Evolutionary conservation across 2,888 invertebrate species (phyloP).

Genomic region (Drosophila nr. fundita): DNA sequence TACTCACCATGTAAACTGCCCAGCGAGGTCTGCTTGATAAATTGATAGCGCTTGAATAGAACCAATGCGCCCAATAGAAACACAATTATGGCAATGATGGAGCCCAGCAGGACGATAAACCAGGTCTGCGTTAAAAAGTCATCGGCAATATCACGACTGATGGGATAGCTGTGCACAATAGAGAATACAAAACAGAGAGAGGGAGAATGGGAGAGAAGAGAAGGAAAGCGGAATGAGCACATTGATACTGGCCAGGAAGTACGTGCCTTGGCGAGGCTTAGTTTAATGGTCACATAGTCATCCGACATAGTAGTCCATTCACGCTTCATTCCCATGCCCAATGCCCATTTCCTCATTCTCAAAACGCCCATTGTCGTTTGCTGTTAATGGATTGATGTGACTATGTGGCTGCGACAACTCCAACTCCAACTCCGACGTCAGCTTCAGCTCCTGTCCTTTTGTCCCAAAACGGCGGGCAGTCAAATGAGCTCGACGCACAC

Average conservation of each 20-base stretch:
- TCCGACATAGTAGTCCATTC: conserved; percentile 23
- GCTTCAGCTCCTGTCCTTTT: conserved; percentile 29
- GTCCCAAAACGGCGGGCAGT: conserved; percentile 61
- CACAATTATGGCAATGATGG: conserved; percentile 93
- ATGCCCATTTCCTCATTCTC: conserved; percentile 9
- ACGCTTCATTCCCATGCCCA: conserved; percentile 8
- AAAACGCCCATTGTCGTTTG: conserved; percentile 73
- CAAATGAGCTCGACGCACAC: conserved; percentile 65
- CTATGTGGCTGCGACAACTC: conserved; percentile 26
- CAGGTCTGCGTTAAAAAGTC: conserved; percentile 94
- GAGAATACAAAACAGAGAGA: conserved; percentile 19
- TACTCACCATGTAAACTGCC: conserved; percentile 86
- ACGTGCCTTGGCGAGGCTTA: conserved; percentile 73
- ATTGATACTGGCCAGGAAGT: conserved; percentile 55
- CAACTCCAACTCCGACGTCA: conserved; percentile 8
- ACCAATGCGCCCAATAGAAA: conserved; percentile 93
- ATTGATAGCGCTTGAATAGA: conserved; percentile 90
- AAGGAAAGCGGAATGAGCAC: conserved; percentile 52
- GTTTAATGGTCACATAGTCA: conserved; percentile 62
- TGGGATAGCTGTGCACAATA: conserved; percentile 85
- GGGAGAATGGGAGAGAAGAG: background rate
- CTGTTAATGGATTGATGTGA: conserved; percentile 80
- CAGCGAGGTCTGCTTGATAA: conserved; percentile 89
- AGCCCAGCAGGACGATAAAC: conserved; percentile 95
- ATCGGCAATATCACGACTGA: conserved; percentile 87